Evolutionary conservation across 2,888 invertebrate genomes (phyloP).

Genomic region (Synanthedon formicaeformis): DNA sequence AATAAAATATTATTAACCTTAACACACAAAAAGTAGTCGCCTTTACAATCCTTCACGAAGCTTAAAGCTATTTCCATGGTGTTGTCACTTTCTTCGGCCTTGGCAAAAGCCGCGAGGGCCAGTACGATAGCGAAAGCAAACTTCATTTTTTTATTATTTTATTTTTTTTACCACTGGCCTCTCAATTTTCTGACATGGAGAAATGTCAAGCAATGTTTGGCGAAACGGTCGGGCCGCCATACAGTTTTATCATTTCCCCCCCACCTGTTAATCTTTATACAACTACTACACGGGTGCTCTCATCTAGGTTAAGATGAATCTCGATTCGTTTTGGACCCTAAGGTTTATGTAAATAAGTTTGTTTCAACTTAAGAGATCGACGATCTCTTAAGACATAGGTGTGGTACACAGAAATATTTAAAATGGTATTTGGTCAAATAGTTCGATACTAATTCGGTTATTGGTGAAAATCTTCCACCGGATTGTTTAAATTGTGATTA

Average conservation of each 20-base stretch:
- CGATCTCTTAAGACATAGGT: constrained; percentile 6
- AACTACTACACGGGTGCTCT: constrained; percentile 26
- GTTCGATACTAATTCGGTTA: not conserved
- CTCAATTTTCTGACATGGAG: constrained; percentile 50
- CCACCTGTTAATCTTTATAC: constrained; percentile 32
- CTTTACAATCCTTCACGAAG: constrained; percentile 78
- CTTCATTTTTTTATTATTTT: constrained; percentile 37
- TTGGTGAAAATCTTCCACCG: not conserved
- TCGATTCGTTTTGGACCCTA: constrained; percentile 41
- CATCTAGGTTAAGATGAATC: constrained; percentile 48
- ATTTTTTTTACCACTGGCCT: constrained; percentile 21
- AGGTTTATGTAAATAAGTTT: constrained; percentile 35
- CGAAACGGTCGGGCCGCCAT: constrained; percentile 32
- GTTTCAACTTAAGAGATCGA: constrained; percentile 6
- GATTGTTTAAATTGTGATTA: too few species aligned
- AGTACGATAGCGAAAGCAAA: constrained; percentile 35
- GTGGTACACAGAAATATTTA: not conserved
- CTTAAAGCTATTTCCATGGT: constrained; percentile 74
- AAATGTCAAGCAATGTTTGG: constrained; percentile 61
- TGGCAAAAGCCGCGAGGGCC: constrained; percentile 47
- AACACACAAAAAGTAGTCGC: constrained; percentile 77
- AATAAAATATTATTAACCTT: constrained; percentile 71
- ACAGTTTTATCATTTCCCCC: constrained; percentile 63
- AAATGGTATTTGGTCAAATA: constrained; percentile 1
- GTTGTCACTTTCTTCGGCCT: constrained; percentile 61